Percentiles rank a stretch among this genome's conserved stretches.
These are phyloP conservation scores for Nibea coibor DNA, from an alignment of 2,113 vertebrate genomes.

Conservation along the genomic window DNA sequence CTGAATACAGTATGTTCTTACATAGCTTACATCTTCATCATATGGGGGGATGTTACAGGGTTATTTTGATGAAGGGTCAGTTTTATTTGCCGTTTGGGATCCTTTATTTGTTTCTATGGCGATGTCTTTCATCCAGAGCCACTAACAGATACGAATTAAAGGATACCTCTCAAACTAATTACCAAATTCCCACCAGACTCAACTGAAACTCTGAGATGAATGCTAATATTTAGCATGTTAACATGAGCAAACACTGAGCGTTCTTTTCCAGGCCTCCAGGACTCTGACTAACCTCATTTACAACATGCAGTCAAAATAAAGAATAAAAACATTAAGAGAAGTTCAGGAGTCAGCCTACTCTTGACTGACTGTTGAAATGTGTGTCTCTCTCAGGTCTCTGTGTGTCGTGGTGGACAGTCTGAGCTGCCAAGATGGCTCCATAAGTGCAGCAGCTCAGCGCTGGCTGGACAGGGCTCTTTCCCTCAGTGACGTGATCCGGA, in stretches of 20 bases:
- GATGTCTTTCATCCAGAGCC: too few species aligned
- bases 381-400: conserved; percentile 86
- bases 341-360: neutral
- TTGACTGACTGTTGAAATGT: neutral
- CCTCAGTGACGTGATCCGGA: conserved; percentile 91
- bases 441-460: conserved; percentile 92
- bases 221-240: too few species aligned
- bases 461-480: conserved; percentile 95
- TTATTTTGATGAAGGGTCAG: neutral
- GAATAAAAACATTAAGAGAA: neutral
- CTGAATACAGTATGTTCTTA: neutral
- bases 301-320: neutral
- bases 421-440: conserved; percentile 89
- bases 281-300: neutral
- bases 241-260: too few species aligned
- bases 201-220: too few species aligned
- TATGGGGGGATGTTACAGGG: neutral
- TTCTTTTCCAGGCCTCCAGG: neutral
- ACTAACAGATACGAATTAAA: too few species aligned
- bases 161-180: too few species aligned
- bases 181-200: too few species aligned
- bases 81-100: neutral
- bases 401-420: conserved; percentile 97
- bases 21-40: neutral
- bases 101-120: neutral